These are phyloP conservation scores for Drosophila ambigua DNA, from an alignment of 1,140 invertebrate species.

Conservation along the genomic window DNA sequence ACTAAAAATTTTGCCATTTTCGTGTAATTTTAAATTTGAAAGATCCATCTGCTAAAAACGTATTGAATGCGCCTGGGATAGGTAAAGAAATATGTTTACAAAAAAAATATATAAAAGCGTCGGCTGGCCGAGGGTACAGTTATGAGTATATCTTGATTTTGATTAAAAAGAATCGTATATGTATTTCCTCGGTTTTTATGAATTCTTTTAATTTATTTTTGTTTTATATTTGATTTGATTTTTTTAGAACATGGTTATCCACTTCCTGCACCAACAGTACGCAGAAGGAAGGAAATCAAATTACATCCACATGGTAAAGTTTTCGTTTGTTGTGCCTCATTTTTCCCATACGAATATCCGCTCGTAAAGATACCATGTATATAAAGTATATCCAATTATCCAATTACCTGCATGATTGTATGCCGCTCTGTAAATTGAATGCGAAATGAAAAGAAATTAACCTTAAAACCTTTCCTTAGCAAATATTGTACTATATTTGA, in stretches of 20 bases:
- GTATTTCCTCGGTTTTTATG: conserved; percentile 42
- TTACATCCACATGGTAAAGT: conserved; percentile 83
- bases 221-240: conserved; percentile 36
- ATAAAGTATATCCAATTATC: conserved; percentile 31
- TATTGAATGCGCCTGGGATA: conserved; percentile 39
- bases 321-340: conserved; percentile 65
- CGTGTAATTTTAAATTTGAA: not conserved
- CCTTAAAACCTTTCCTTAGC: conserved; percentile 18
- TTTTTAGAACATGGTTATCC: conserved; percentile 83
- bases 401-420: conserved; percentile 58
- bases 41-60: conserved; percentile 20
- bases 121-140: conserved; percentile 25
- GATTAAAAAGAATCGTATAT: conserved; percentile 30
- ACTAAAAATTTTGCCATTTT: conserved; percentile 3
- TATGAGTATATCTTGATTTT: conserved; percentile 15
- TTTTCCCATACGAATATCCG: conserved; percentile 40
- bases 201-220: conserved; percentile 35
- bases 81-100: conserved; percentile 6
- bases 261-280: conserved; percentile 82
- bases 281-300: conserved; percentile 84
- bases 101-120: conserved; percentile 23
- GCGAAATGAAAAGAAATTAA: conserved; percentile 18
- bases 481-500: conserved; percentile 9
- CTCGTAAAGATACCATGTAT: conserved; percentile 36
- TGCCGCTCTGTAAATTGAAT: conserved; percentile 60